Base-by-base conservation (phyloP, 2,113 vertebrate species). In the Brachyhypopomus occidentalis region DNA sequence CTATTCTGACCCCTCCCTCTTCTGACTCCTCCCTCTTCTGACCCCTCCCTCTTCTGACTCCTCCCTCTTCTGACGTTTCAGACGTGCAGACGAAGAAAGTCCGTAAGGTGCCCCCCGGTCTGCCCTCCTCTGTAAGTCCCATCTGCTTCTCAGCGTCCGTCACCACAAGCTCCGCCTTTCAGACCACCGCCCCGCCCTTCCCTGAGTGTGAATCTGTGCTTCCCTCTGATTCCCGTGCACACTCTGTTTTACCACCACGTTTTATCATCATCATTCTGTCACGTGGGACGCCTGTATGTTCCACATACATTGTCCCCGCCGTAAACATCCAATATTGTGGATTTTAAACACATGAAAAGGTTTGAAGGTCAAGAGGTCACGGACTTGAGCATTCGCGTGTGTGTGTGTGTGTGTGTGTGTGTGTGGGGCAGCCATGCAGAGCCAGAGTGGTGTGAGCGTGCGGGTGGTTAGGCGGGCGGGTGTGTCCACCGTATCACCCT, bases 51-150 rank as follows among this genome's bases (percentile, higher is more conserved):
- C n/a, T n/a, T n/a, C n/a, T n/a, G n/a, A n/a, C n/a, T n/a, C n/a
- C 78, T 87, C 78, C 86, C 84, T 88, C 48, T 89, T 90, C 84
- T 83, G 56, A 83, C 77, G 92, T 70, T 93, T 85, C 93, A 98
- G 96, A 98, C 82, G 94, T 96, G 77, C 97, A 97, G 87, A 92
- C 96, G 89, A 98, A 98, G 94, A 98, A 98, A 93, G 96, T 98
- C 85, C 94, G 97, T 36, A 98, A 98, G 92, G 96, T 98, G 89
- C 97, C 97, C 73, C 97, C 97, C 64, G 97, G 97, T 88, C 93
- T 98, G 91, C 97, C 97, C 56, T 98, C 97, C 80, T 98, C 97
- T 84, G 97, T 98, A 95, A 98, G 97, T 97, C 78, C 84, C 71
- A 1, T 45, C 9, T 71, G 30, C 30, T 85, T 69, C 59, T 36